Percentiles rank a stretch among this genome's conserved stretches.
These are phyloP conservation scores for Hemistola chrysoprasaria DNA, from an alignment of 2,888 invertebrate genomes.

Conservation along the genomic window DNA sequence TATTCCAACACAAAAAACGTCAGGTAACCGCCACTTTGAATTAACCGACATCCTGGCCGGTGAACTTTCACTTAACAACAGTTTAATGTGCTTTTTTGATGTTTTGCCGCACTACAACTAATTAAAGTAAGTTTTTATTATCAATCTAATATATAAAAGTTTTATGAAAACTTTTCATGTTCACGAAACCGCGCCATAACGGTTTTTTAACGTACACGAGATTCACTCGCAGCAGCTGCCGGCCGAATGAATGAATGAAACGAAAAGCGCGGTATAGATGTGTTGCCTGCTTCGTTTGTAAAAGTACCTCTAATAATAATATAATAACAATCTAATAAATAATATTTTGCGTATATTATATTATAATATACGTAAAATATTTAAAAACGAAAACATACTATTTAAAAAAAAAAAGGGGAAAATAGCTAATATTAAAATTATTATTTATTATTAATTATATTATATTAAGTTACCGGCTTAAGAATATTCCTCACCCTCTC, in stretches of 20 bases:
- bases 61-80: constrained; percentile 63
- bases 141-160: constrained; percentile 56
- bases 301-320: neutral
- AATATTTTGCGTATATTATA: no score
- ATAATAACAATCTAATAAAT: no score
- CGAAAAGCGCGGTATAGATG: constrained; percentile 38
- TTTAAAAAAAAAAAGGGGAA: no score
- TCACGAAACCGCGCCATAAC: constrained; percentile 75
- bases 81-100: constrained; percentile 35
- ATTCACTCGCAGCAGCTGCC: constrained; percentile 47
- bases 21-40: constrained; percentile 82
- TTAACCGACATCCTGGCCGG: constrained; percentile 79
- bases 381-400: no score
- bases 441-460: no score
- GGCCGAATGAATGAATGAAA: constrained; percentile 61
- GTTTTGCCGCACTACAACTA: constrained; percentile 32
- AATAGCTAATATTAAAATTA: no score
- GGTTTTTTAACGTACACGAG: constrained; percentile 31
- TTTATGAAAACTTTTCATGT: constrained; percentile 64
- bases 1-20: constrained; percentile 79
- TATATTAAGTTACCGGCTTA: no score
- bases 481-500: no score
- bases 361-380: no score
- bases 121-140: constrained; percentile 43
- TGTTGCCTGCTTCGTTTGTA: constrained; percentile 44